A percentile compares a stretch with the other conserved stretches of the same genome.
Conservation (phyloP, 2,797 vertebrate species). For the Gymnocypris eckloni region DNA sequence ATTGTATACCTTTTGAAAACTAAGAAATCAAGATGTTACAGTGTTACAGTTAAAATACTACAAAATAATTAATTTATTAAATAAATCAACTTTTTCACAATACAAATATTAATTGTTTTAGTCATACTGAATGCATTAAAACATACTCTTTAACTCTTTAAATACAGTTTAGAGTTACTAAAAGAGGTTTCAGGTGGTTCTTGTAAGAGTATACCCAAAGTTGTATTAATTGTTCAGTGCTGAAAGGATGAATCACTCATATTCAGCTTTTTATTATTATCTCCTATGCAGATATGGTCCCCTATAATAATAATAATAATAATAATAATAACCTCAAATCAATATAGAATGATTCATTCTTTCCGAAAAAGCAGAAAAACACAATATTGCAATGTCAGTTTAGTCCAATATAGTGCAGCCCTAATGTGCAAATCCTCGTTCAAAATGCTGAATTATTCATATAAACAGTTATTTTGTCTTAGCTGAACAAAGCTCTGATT, state of each 20-base stretch:
- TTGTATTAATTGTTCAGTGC: neutral
- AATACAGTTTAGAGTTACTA: no score
- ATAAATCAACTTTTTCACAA: no score
- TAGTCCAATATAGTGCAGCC: neutral
- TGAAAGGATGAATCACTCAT: neutral
- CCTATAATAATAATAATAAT: no score
- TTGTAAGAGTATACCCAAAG: neutral
- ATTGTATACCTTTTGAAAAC: no score
- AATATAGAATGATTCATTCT: neutral
- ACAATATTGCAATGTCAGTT: neutral
- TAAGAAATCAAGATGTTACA: neutral
- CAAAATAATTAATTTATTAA: no score
- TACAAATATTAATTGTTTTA: no score
- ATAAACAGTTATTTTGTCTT: neutral
- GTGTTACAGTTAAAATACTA: neutral
- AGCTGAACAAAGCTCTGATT: neutral
- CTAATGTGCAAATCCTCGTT: neutral
- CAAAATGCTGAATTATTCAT: neutral
- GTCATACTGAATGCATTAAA: no score
- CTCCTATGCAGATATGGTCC: neutral
- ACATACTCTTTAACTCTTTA: no score
- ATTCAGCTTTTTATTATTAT: neutral
- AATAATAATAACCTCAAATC: neutral
- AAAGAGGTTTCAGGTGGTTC: no score
- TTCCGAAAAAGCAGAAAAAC: neutral